These are phyloP conservation scores for Syndactyla subalaris DNA, from an alignment of 2,797 vertebrate species.

Conservation along the genomic window DNA sequence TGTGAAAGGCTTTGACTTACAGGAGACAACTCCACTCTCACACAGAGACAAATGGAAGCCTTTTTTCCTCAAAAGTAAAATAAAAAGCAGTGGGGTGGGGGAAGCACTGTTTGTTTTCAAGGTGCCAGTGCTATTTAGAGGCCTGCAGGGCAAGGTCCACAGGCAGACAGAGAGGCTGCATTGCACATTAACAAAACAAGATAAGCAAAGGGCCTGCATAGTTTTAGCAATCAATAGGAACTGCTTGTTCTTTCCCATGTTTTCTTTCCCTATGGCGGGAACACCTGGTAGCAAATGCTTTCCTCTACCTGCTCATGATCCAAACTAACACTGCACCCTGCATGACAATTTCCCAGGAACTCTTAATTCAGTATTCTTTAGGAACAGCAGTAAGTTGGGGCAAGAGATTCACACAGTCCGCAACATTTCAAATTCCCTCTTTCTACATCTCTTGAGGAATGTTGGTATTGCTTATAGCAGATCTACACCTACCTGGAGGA, in stretches of 20 bases:
- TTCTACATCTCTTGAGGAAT: not conserved
- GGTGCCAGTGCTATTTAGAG: conserved; percentile 1
- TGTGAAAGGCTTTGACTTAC: not conserved
- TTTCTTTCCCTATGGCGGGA: not conserved
- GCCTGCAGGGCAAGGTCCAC: not conserved
- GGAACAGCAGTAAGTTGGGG: not conserved
- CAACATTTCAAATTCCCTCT: not conserved
- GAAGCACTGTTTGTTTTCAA: not conserved
- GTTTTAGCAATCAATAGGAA: not conserved
- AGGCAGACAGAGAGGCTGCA: not conserved
- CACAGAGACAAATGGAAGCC: not conserved
- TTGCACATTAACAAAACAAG: conserved; percentile 1
- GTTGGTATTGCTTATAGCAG: not conserved
- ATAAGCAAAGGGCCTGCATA: conserved; percentile 19
- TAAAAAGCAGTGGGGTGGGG: rapidly evolving
- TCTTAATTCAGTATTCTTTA: not conserved
- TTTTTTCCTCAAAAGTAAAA: not conserved
- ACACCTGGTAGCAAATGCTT: not conserved
- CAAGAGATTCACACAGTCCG: not conserved
- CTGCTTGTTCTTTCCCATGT: not conserved
- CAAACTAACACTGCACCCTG: not conserved
- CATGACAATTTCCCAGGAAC: not conserved
- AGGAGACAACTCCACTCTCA: not conserved
- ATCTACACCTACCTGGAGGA: not conserved
- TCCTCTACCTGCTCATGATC: not conserved